Evolutionary conservation across 2,113 vertebrate genomes (phyloP).

Genomic region (Dromiciops gliroides): DNA sequence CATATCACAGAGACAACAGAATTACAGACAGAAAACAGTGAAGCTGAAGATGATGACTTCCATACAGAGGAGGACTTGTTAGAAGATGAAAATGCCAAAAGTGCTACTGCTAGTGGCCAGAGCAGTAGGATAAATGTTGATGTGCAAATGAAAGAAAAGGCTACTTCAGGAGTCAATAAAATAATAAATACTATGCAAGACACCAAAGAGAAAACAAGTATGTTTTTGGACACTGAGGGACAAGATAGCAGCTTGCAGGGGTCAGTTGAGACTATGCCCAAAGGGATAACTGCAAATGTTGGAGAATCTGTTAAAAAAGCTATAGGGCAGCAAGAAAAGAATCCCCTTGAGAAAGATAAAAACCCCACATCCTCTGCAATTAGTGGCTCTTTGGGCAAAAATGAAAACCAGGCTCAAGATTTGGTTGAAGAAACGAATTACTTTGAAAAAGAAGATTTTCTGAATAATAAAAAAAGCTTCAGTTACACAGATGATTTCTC

Average conservation of each 20-base stretch:
- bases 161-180: constrained; percentile 15
- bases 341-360: constrained; percentile 2
- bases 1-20: not conserved
- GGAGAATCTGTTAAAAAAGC: not conserved
- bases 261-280: not conserved
- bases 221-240: constrained; percentile 29
- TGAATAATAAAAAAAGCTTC: constrained; percentile 11
- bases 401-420: not conserved
- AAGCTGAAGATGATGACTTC: constrained; percentile 58
- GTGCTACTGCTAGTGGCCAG: constrained; percentile 66
- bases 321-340: constrained; percentile 10
- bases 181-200: constrained; percentile 1
- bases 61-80: constrained; percentile 83
- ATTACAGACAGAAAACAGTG: constrained; percentile 4
- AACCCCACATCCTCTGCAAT: not conserved
- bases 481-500: not conserved
- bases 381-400: not conserved
- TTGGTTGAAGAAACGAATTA: not conserved
- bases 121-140: not conserved
- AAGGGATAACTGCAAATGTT: accelerated
- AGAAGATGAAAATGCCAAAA: constrained; percentile 94
- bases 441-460: not conserved
- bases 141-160: constrained; percentile 20
- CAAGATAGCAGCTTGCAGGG: not conserved
- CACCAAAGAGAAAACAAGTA: constrained; percentile 47